A percentile compares a stretch with the other conserved stretches of the same genome.
These are phyloP conservation scores for Falco concolor DNA, from an alignment of 2,797 vertebrate genomes.

Conservation along the genomic window DNA sequence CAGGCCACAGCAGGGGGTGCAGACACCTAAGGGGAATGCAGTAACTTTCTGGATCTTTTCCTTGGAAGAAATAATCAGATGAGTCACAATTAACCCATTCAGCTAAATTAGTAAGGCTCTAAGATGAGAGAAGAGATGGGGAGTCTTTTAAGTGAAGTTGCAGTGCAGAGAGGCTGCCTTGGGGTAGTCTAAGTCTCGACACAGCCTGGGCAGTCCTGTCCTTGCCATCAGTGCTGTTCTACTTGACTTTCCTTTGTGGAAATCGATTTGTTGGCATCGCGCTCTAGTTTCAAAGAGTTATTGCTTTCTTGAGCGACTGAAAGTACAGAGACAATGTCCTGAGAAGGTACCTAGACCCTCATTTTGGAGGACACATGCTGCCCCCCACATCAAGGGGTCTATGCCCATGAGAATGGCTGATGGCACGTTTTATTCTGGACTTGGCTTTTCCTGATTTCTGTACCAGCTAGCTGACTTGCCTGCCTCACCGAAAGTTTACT, in stretches of 20 bases:
- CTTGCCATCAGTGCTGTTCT: not conserved
- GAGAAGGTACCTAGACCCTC: not conserved
- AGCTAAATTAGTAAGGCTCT: not conserved
- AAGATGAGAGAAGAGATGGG: not conserved
- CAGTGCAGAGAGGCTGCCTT: not conserved
- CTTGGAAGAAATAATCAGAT: conserved; percentile 33
- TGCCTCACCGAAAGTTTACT: not conserved
- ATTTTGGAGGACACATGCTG: not conserved
- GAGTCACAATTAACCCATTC: conserved; percentile 13
- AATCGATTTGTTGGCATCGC: not conserved
- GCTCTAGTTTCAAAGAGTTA: not conserved
- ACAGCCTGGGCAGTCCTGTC: not conserved
- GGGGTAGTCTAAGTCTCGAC: not conserved
- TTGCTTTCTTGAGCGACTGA: not conserved
- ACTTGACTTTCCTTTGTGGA: not conserved
- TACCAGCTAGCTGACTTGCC: not conserved
- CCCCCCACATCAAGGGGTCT: too few species aligned
- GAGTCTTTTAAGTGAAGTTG: not conserved
- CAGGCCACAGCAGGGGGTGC: conserved; percentile 51
- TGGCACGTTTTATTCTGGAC: not conserved
- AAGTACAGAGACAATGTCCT: not conserved
- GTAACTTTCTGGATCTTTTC: conserved; percentile 53
- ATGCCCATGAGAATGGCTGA: not conserved
- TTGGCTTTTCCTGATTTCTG: not conserved
- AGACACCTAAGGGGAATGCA: conserved; percentile 24